Percentiles rank a stretch among this genome's conserved stretches.
These are phyloP conservation scores for Erynnis tages DNA, from an alignment of 2,888 invertebrate genomes.

Conservation along the genomic window DNA sequence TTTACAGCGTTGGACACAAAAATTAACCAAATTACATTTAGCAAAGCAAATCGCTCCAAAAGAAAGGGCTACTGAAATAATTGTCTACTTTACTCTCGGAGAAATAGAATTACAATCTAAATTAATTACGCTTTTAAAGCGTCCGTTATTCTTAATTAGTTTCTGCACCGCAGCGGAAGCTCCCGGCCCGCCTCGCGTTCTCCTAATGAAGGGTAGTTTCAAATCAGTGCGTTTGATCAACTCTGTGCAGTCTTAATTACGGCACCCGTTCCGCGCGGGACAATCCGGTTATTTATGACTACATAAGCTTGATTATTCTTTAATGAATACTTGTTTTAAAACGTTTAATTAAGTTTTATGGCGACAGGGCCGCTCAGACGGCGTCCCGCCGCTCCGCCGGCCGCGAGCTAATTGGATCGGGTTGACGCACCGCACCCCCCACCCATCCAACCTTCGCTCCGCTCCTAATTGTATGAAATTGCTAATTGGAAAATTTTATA, in stretches of 20 bases:
- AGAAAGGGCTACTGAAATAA: constrained; percentile 81
- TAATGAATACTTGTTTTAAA: constrained; percentile 83
- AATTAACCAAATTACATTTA: constrained; percentile 77
- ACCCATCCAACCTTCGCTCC: constrained; percentile 49
- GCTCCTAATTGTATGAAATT: constrained; percentile 81
- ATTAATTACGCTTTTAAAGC: constrained; percentile 82
- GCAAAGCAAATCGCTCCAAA: constrained; percentile 75
- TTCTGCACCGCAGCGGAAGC: constrained; percentile 81
- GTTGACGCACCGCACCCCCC: constrained; percentile 70
- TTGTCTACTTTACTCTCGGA: constrained; percentile 79
- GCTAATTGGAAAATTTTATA: constrained; percentile 82
- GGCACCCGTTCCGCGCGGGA: constrained; percentile 79
- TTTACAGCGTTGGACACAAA: constrained; percentile 69
- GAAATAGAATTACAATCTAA: constrained; percentile 82
- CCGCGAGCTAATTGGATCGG: constrained; percentile 81
- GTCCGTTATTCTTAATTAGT: constrained; percentile 83
- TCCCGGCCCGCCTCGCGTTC: constrained; percentile 63
- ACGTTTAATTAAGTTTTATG: constrained; percentile 83
- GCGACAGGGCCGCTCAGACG: constrained; percentile 74
- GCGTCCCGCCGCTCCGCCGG: constrained; percentile 77
- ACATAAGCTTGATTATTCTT: constrained; percentile 83
- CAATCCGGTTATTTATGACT: constrained; percentile 83
- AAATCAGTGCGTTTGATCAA: constrained; percentile 82
- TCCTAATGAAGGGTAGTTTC: constrained; percentile 81
- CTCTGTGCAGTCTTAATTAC: constrained; percentile 82